Conservation (phyloP, 2,113 vertebrate species). For the Muscicapa adusta region DNA sequence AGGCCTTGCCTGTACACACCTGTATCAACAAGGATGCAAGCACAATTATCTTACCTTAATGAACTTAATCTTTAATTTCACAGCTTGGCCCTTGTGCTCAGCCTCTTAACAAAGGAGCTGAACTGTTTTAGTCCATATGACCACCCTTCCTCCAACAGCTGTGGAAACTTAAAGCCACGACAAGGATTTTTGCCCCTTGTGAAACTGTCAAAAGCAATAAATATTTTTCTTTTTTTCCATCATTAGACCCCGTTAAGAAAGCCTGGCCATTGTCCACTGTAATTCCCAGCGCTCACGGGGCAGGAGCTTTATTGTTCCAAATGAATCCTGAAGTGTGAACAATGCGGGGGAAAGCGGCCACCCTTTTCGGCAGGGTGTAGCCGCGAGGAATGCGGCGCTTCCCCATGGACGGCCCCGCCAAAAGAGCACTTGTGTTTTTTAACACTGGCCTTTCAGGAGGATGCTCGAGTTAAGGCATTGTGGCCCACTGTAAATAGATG, state of each 20-base stretch:
- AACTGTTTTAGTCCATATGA: slow-evolving; percentile 73
- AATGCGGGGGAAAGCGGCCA: slow-evolving; percentile 77
- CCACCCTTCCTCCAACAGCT: slow-evolving; percentile 76
- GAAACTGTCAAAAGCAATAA: slow-evolving; percentile 89
- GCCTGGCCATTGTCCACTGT: slow-evolving; percentile 84
- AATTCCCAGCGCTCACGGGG: slow-evolving; percentile 84
- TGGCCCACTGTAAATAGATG: slow-evolving; percentile 91
- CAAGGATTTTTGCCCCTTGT: slow-evolving; percentile 85
- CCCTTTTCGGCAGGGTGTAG: slow-evolving; percentile 76
- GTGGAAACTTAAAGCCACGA: slow-evolving; percentile 80
- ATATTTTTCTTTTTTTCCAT: slow-evolving; percentile 89
- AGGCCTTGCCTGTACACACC: slow-evolving; percentile 64
- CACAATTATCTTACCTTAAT: slow-evolving; percentile 81
- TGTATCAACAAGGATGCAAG: slow-evolving; percentile 76
- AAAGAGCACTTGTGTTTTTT: slow-evolving; percentile 96
- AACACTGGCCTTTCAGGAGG: slow-evolving; percentile 86
- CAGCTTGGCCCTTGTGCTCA: slow-evolving; percentile 76
- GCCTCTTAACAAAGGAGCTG: slow-evolving; percentile 76
- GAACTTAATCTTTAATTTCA: slow-evolving; percentile 85
- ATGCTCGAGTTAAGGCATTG: slow-evolving; percentile 84
- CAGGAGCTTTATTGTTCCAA: slow-evolving; percentile 80
- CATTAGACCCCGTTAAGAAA: slow-evolving; percentile 88
- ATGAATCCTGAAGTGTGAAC: slow-evolving; percentile 89
- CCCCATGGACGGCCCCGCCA: slow-evolving; percentile 77
- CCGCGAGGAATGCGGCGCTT: slow-evolving; percentile 82